A percentile compares a stretch with the other conserved stretches of the same genome.
phyloP scores from a whole-genome alignment of 2,888 invertebrate genomes.

The Andrena camellia region DNA sequence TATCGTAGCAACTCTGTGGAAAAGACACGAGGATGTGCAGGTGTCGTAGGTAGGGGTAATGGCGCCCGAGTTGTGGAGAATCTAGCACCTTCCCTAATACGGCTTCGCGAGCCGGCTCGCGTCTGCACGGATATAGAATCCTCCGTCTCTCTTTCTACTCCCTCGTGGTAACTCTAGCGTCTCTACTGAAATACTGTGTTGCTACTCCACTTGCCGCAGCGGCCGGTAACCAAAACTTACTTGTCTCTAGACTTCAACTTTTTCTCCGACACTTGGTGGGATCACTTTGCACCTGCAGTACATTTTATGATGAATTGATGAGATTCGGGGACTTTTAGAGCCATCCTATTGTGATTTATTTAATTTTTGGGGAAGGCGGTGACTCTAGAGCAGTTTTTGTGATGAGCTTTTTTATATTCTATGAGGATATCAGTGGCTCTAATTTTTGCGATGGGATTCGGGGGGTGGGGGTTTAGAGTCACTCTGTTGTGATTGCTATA shows the following conservation, averaged over 20 bases:
- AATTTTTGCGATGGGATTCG: no score
- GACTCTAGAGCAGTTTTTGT: background rate
- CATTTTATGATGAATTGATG: background rate
- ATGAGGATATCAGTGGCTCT: no score
- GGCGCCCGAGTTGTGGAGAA: constrained; percentile 85
- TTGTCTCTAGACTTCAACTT: background rate
- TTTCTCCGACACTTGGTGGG: background rate
- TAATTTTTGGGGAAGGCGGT: background rate
- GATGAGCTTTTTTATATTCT: background rate
- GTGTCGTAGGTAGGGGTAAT: constrained; percentile 85
- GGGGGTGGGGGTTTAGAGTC: no score
- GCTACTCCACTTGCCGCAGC: constrained; percentile 24
- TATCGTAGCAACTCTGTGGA: constrained; percentile 33
- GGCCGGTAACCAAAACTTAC: constrained; percentile 14
- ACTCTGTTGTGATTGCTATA: no score
- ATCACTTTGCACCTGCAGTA: background rate
- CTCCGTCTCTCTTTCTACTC: constrained; percentile 54
- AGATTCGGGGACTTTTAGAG: background rate
- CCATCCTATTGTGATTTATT: background rate
- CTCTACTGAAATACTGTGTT: constrained; percentile 34
- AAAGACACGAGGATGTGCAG: constrained; percentile 60
- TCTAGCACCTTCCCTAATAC: constrained; percentile 83
- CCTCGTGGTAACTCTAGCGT: constrained; percentile 45
- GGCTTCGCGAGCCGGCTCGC: constrained; percentile 80
- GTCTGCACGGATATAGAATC: constrained; percentile 81